Conservation (phyloP, 2,113 vertebrate genomes). For the Cyprinodon variegatus region DNA sequence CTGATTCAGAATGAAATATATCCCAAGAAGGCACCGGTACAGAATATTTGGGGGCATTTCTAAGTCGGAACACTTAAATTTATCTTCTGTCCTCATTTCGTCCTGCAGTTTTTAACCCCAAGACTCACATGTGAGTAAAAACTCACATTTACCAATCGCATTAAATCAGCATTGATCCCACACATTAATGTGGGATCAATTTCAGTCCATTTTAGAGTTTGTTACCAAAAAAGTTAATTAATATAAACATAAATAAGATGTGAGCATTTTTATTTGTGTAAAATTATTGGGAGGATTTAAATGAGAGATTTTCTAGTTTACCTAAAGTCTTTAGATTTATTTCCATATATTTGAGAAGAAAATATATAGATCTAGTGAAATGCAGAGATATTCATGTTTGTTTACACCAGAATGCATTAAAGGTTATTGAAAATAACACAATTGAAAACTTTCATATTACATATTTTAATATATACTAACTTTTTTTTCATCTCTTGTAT, state of each 20-base stretch:
- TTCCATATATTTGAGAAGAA: background rate
- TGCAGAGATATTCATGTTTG: background rate
- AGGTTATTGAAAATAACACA: background rate
- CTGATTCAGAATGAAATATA: background rate
- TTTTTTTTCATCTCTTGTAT: background rate
- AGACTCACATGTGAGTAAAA: background rate
- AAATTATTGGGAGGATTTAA: constrained; percentile 3
- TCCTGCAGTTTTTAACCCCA: too few species aligned
- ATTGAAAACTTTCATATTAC: background rate
- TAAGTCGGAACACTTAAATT: background rate
- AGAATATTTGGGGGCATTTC: too few species aligned
- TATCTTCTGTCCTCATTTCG: background rate
- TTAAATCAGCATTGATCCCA: too few species aligned
- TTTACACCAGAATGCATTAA: background rate
- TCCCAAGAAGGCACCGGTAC: background rate
- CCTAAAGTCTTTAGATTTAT: background rate
- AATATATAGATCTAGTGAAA: background rate
- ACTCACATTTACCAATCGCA: background rate
- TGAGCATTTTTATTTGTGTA: constrained; percentile 5
- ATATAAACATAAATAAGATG: background rate
- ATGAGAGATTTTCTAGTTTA: background rate
- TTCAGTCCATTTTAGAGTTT: constrained; percentile 2
- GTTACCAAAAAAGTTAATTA: background rate
- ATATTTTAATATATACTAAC: constrained; percentile 5
- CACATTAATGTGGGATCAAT: too few species aligned